phyloP scores from a whole-genome alignment of 2,888 invertebrate species.

The Nomada ruficornis region DNA sequence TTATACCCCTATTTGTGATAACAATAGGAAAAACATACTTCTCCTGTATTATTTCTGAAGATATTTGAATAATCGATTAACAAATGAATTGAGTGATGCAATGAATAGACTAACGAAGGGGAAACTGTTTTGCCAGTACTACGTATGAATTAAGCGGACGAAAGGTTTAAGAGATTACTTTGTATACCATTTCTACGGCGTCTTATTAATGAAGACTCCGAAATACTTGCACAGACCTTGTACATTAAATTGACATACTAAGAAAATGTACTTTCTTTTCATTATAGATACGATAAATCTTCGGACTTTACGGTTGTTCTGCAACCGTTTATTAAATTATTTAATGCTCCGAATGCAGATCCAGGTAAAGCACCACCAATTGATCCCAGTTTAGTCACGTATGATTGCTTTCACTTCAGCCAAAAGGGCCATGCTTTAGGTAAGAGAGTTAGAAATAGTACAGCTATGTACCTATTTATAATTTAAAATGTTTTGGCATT shows the following conservation, averaged over 20 bases:
- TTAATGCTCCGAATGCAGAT: conserved; percentile 87
- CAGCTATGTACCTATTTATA: background rate
- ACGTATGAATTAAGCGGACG: no score
- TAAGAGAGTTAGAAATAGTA: conserved; percentile 78
- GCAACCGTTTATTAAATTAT: conserved; percentile 90
- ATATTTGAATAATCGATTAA: no score
- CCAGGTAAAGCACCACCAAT: conserved; percentile 85
- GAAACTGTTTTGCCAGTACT: no score
- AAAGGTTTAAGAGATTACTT: no score
- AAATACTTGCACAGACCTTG: no score
- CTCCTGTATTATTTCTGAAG: no score
- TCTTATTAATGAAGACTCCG: no score
- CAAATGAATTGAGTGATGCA: no score
- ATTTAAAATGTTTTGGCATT: background rate
- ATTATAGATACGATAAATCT: conserved; percentile 86
- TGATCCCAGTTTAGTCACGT: conserved; percentile 89
- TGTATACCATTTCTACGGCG: no score
- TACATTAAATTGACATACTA: background rate
- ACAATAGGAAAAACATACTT: no score
- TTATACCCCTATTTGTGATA: no score
- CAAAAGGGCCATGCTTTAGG: conserved; percentile 92
- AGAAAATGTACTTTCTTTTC: background rate
- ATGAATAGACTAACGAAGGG: no score
- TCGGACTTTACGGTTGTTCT: conserved; percentile 90
- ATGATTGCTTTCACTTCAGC: conserved; percentile 92